Evolutionary conservation across 2,113 vertebrate species (phyloP).

Genomic region (Spermophilus dauricus): DNA sequence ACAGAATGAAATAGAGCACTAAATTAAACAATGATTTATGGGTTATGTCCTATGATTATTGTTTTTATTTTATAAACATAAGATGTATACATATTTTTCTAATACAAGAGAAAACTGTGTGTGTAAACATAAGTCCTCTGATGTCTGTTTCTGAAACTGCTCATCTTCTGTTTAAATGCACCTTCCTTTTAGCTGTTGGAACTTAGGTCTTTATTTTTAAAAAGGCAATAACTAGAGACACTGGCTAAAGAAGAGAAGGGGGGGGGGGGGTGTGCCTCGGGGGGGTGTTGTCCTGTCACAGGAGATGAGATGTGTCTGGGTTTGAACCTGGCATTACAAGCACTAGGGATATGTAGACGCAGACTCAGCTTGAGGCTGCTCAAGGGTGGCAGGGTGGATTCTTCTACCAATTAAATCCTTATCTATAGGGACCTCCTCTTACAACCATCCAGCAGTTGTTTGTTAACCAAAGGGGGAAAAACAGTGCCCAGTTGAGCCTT

Average conservation of each 20-base stretch:
- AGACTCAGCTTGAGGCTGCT: background rate
- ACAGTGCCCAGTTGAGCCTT: background rate
- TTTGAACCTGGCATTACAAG: background rate
- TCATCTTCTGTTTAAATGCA: background rate
- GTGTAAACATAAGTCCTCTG: background rate
- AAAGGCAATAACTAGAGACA: background rate
- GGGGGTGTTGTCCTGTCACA: background rate
- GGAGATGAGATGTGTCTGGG: background rate
- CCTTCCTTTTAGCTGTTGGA: background rate
- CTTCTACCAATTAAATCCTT: background rate
- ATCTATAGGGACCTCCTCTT: too few species aligned
- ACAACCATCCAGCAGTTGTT: fast-evolving
- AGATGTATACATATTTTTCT: background rate
- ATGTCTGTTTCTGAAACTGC: background rate
- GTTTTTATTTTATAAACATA: background rate
- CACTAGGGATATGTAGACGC: background rate
- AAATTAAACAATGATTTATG: background rate
- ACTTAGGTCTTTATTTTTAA: background rate
- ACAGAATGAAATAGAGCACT: background rate
- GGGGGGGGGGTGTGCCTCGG: too few species aligned
- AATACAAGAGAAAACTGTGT: background rate
- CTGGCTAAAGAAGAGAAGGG: background rate
- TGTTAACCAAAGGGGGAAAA: background rate
- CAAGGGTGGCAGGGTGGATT: fast-evolving
- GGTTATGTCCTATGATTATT: background rate